phyloP scores from a whole-genome alignment of 2,797 vertebrate species.

The Emydoidea blandingii region DNA sequence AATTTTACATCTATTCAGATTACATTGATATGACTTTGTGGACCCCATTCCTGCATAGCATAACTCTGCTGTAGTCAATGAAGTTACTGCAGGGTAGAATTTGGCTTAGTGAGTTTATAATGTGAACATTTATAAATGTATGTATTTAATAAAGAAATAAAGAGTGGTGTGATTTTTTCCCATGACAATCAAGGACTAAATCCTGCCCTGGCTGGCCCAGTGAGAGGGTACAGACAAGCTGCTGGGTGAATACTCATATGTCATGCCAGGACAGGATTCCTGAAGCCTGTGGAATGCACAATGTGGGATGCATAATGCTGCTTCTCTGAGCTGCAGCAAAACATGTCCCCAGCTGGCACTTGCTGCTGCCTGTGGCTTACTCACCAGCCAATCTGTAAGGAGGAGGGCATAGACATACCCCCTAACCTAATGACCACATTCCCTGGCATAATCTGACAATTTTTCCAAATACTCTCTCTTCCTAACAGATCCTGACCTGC shows the following conservation, averaged over 20 bases:
- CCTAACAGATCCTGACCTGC: neutral
- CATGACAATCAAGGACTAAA: neutral
- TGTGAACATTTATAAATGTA: neutral
- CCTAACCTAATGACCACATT: conserved; percentile 5
- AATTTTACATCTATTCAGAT: neutral
- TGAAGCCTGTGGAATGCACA: conserved; percentile 18
- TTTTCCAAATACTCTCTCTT: neutral
- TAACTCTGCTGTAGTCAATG: neutral
- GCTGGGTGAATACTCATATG: neutral
- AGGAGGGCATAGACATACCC: neutral
- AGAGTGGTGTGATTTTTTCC: neutral
- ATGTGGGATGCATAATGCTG: conserved; percentile 1
- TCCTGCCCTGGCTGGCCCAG: conserved; percentile 2
- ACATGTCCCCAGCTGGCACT: conserved; percentile 25
- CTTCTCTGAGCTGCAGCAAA: conserved; percentile 9
- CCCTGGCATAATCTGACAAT: neutral
- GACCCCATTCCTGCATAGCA: neutral
- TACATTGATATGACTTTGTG: neutral
- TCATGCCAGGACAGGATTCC: conserved; percentile 37
- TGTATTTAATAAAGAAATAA: neutral
- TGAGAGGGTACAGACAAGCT: neutral
- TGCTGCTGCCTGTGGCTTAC: neutral
- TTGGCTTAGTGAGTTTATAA: neutral
- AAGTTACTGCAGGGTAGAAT: neutral
- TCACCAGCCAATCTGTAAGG: neutral